phyloP scores from a whole-genome alignment of 2,797 vertebrate genomes.

The Leptodactylus fallax region DNA sequence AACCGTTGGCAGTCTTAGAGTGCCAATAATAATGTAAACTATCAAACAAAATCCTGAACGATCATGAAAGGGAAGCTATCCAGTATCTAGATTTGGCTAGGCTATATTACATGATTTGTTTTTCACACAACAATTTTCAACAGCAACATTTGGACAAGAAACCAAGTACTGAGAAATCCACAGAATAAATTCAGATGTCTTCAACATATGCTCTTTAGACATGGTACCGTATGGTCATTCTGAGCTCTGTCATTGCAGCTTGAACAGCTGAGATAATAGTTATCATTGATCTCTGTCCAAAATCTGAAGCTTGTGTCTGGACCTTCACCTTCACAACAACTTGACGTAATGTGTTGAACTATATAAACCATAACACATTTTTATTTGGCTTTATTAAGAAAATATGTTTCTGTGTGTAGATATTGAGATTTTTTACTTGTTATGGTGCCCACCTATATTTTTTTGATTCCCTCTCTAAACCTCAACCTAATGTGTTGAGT shows the following conservation, averaged over 20 bases:
- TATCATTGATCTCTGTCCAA: conserved; percentile 1
- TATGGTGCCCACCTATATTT: no score
- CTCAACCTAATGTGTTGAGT: no score
- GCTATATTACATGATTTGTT: neutral
- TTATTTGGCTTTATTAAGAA: no score
- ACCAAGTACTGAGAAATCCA: neutral
- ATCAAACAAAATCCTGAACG: neutral
- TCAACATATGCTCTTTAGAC: conserved; percentile 8
- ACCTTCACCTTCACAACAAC: conserved; percentile 13
- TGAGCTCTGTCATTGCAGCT: neutral
- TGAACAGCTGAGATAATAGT: neutral
- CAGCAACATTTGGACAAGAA: neutral
- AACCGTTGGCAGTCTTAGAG: neutral
- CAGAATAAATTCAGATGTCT: neutral
- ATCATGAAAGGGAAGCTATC: neutral
- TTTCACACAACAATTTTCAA: neutral
- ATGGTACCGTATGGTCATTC: neutral
- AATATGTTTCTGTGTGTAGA: no score
- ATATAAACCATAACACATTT: no score
- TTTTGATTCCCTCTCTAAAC: no score
- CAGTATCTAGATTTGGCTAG: neutral
- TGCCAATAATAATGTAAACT: neutral
- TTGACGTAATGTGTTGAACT: neutral
- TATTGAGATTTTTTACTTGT: no score
- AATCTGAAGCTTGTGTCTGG: neutral